phyloP scores from a whole-genome alignment of 2,113 vertebrate species.

The Microtus ochrogaster region DNA sequence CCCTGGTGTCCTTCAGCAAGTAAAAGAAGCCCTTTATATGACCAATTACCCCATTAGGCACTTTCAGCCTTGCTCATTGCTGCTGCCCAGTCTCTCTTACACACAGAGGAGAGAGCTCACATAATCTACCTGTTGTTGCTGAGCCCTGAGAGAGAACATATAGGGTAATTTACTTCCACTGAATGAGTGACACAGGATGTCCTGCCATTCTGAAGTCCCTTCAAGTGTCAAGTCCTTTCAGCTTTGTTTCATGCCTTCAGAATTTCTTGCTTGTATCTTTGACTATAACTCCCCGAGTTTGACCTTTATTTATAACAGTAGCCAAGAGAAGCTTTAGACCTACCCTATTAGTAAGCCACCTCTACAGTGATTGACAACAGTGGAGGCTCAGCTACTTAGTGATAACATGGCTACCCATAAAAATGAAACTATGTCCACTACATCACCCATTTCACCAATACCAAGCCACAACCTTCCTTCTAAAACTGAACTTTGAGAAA shows the following conservation, averaged over 20 bases:
- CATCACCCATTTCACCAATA: no score
- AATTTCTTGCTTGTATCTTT: not conserved
- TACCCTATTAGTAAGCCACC: not conserved
- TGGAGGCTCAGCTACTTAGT: no score
- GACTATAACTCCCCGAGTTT: not conserved
- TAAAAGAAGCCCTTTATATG: no score
- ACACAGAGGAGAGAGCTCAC: not conserved
- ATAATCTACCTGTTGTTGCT: not conserved
- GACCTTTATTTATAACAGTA: not conserved
- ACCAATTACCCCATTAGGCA: no score
- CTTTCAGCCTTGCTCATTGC: not conserved
- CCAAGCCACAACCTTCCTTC: no score
- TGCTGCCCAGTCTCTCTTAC: not conserved
- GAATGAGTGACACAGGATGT: accelerated
- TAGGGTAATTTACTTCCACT: not conserved
- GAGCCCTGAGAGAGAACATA: not conserved
- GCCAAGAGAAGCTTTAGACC: not conserved
- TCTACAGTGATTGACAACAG: no score
- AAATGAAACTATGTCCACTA: no score
- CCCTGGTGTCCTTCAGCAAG: no score
- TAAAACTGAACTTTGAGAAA: not conserved
- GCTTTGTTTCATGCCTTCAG: not conserved
- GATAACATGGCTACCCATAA: no score
- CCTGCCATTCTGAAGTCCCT: not conserved
- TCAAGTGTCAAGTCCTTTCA: not conserved